Conservation (phyloP, 1,140 invertebrate species). For the Homalodisca vitripennis region DNA sequence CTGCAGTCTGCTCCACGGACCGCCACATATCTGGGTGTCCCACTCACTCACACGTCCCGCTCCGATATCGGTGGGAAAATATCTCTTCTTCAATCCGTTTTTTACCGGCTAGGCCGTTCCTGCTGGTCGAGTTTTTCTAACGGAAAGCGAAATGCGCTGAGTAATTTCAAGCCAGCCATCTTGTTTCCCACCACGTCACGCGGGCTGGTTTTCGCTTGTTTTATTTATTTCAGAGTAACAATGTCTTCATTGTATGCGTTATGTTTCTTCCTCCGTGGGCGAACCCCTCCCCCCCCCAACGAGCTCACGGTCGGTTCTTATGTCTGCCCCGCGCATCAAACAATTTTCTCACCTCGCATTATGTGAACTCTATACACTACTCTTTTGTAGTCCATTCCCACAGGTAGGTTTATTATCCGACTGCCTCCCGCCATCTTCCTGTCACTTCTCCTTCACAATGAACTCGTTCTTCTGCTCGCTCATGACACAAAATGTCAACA, state of each 20-base stretch:
- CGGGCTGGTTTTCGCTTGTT: conserved; percentile 20
- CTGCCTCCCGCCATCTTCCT: conserved; percentile 2
- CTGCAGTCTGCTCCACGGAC: too few species aligned
- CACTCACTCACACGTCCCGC: too few species aligned
- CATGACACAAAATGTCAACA: too few species aligned
- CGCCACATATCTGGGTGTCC: too few species aligned
- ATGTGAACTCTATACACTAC: not conserved
- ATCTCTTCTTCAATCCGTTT: too few species aligned
- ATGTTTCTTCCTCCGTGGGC: conserved; percentile 20
- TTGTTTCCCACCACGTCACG: not conserved
- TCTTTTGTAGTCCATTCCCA: conserved; percentile 14
- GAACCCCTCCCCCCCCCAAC: not conserved
- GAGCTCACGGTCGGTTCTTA: not conserved
- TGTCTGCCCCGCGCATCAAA: not conserved
- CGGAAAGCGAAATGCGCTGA: conserved; percentile 24
- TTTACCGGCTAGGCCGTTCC: not conserved
- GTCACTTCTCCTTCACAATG: conserved; percentile 1
- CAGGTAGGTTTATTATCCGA: conserved; percentile 3
- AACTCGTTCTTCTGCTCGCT: too few species aligned
- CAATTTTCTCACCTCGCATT: conserved; percentile 22
- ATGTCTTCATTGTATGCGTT: conserved; percentile 6
- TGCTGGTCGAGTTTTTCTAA: conserved; percentile 11
- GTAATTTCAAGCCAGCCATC: conserved; percentile 16
- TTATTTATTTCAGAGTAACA: conserved; percentile 18
- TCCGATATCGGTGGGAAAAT: conserved; percentile 11